Base-by-base conservation (phyloP, 2,888 invertebrate genomes). In the Catocala fraxini region DNA sequence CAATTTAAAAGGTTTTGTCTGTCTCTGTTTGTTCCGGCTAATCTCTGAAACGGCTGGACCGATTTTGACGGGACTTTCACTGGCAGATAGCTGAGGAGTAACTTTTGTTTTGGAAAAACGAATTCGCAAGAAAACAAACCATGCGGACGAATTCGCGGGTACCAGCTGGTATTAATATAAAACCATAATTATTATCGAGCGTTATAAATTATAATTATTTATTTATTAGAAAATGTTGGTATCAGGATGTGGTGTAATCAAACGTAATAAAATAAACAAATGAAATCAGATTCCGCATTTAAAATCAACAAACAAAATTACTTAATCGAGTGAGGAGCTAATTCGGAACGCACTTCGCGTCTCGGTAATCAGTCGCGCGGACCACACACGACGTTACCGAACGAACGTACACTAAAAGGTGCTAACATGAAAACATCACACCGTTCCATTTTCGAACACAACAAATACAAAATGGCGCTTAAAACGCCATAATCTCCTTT, bases 401-500 rank as follows among this genome's bases (percentile, higher is more conserved):
- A 90, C 87, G 80, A 84, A 84, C 85, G 84, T 75, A 87, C 89
- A 92, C 89, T 93, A 91, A 93, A 93, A 93, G 92, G 93, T 91
- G 93, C 85, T 93, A 93, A 93, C 84, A 86, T 87, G 87, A 89
- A 93, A 91, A 87, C 86, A 88, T 82, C 86, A 89, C 87, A 88
- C 79, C 74, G 86, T 86, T 83, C 89, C 90, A 89, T 91, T 91
- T 91, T 90, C 89, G 85, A 83, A 90, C 49, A 88, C 64, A 79
- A 80, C 84, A 91, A 93, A 92, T 87, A 91, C 72, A 80, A 73
- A 82, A 83, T 82, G 84, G 84, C 86, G 83, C 82, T 84, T 88
- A 88, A 90, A 87, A 87, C 84, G 84, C 90, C 83, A 90, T 93
- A 93, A 93, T 93, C 91, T 88, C 85, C 84, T 85, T 76, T 78